These are phyloP conservation scores for Kuschelorhynchus macadamiae DNA, from an alignment of 2,888 invertebrate species.

Conservation along the genomic window DNA sequence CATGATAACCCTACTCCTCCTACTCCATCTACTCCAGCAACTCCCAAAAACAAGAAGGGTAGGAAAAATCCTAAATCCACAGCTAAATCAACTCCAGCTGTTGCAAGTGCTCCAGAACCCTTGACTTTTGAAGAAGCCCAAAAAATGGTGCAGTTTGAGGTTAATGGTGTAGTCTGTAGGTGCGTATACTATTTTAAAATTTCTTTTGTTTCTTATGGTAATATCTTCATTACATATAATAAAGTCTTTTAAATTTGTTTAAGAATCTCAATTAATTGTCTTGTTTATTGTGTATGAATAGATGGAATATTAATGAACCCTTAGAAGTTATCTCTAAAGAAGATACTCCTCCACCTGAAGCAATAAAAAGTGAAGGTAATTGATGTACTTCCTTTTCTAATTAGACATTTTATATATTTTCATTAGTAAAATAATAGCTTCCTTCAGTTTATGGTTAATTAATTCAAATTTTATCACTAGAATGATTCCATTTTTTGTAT, in stretches of 20 bases:
- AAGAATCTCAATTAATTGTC: too few relatives aligned
- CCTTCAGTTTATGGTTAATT: too few relatives aligned
- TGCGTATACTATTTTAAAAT: conserved; percentile 1
- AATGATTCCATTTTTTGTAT: too few relatives aligned
- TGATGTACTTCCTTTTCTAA: too few relatives aligned
- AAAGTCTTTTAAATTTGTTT: too few relatives aligned
- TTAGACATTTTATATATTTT: too few relatives aligned
- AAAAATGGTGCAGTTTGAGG: conserved; percentile 88
- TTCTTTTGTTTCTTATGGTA: background rate
- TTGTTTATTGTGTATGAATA: too few relatives aligned
- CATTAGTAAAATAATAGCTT: too few relatives aligned
- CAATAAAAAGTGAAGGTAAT: conserved; percentile 66
- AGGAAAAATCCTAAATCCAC: conserved; percentile 50
- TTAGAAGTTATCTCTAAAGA: conserved; percentile 80
- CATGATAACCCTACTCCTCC: conserved; percentile 83
- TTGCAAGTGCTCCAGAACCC: conserved; percentile 72
- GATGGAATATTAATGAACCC: conserved; percentile 74
- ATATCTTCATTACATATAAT: background rate
- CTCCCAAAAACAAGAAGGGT: conserved; percentile 77
- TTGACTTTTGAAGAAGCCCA: conserved; percentile 88
- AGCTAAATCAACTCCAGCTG: conserved; percentile 55
- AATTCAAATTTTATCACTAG: too few relatives aligned
- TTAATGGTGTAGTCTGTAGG: conserved; percentile 75
- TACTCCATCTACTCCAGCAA: conserved; percentile 72
- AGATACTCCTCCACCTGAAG: conserved; percentile 71